These are phyloP conservation scores for Halcyon senegalensis DNA, from an alignment of 2,113 vertebrate genomes.

Conservation along the genomic window DNA sequence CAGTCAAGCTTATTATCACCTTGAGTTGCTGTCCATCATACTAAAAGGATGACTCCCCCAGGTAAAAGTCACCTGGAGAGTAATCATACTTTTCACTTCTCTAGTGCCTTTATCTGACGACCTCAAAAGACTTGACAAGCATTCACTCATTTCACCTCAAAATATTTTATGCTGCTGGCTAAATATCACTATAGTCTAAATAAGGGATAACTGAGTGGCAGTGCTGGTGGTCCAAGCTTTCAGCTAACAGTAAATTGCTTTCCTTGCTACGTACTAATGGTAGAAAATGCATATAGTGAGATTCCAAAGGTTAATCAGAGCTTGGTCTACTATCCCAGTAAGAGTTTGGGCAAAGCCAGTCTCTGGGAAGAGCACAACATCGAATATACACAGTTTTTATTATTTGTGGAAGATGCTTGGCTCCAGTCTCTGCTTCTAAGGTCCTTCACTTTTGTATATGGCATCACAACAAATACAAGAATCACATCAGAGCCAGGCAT, in stretches of 20 bases:
- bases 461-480: slow-evolving; percentile 8
- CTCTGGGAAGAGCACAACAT: neutral
- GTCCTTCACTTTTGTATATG: neutral
- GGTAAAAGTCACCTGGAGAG: neutral
- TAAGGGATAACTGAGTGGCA: neutral
- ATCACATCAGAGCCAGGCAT: neutral
- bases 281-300: neutral
- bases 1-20: neutral
- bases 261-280: neutral
- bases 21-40: neutral
- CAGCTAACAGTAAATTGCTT: neutral
- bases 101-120: neutral
- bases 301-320: neutral
- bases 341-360: neutral
- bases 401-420: neutral
- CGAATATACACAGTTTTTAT: neutral
- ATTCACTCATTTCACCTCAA: neutral
- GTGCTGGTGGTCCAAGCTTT: neutral
- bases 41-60: neutral
- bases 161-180: neutral
- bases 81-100: neutral
- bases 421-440: neutral
- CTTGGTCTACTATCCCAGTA: neutral
- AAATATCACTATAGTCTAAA: neutral
- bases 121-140: neutral